Evolutionary conservation across 2,113 vertebrate genomes (phyloP).

Genomic region (Pterocles burchelli): DNA sequence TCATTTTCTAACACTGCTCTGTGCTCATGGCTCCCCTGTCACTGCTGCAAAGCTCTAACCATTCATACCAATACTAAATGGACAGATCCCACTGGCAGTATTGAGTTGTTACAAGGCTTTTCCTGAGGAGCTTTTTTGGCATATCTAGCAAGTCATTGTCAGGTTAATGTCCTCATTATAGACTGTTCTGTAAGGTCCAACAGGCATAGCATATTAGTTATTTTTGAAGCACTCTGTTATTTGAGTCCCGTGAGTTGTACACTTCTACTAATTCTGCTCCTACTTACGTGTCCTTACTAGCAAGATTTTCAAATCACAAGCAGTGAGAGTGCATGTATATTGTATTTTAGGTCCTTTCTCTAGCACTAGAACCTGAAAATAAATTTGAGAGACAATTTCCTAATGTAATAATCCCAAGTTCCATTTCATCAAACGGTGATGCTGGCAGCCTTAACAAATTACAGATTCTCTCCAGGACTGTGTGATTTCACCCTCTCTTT

Average conservation of each 20-base stretch:
- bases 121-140: not conserved
- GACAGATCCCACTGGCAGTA: not conserved
- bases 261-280: not conserved
- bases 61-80: not conserved
- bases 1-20: not conserved
- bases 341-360: not conserved
- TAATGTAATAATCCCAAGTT: not conserved
- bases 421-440: not conserved
- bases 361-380: not conserved
- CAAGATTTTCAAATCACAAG: not conserved
- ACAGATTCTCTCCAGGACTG: not conserved
- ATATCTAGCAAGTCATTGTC: not conserved
- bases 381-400: not conserved
- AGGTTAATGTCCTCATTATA: not conserved
- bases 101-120: not conserved
- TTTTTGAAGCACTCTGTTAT: not conserved
- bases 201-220: not conserved
- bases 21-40: not conserved
- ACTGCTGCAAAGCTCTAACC: not conserved
- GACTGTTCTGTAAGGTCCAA: not conserved
- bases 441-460: not conserved
- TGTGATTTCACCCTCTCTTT: not conserved
- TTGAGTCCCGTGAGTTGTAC: not conserved
- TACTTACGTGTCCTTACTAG: not conserved
- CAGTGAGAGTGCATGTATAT: not conserved